phyloP scores from a whole-genome alignment of 1,140 invertebrate species.

The Drosophila rufa region DNA sequence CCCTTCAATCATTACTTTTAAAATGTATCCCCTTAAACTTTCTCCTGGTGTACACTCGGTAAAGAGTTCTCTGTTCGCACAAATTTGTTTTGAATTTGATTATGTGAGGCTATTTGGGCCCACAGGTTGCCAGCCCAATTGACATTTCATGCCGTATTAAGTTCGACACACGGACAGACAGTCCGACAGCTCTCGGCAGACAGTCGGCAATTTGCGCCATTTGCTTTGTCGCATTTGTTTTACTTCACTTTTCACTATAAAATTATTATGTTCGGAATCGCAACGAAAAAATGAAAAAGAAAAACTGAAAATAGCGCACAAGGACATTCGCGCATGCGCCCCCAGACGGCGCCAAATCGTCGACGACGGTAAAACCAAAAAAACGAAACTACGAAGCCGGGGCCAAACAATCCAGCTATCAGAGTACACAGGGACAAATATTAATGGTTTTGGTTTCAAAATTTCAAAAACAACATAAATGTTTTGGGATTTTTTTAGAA shows the following conservation, averaged over 20 bases:
- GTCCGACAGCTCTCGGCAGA: slow-evolving; percentile 42
- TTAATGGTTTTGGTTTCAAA: background rate
- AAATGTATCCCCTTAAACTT: background rate
- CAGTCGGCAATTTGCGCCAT: slow-evolving; percentile 72
- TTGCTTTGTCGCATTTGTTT: slow-evolving; percentile 59
- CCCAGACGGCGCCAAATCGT: slow-evolving; percentile 74
- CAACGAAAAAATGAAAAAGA: background rate
- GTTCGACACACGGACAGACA: slow-evolving; percentile 46
- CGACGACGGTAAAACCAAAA: slow-evolving; percentile 50
- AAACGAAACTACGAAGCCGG: slow-evolving; percentile 22
- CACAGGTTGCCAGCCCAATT: slow-evolving; percentile 74
- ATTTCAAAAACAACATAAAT: background rate
- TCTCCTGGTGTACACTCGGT: background rate
- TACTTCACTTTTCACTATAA: slow-evolving; percentile 64
- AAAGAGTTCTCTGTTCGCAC: slow-evolving; percentile 54
- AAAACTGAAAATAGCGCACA: slow-evolving; percentile 77
- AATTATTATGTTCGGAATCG: slow-evolving; percentile 74
- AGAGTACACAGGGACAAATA: slow-evolving; percentile 8
- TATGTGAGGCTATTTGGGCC: slow-evolving; percentile 60
- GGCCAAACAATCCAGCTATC: slow-evolving; percentile 21
- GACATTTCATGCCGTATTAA: slow-evolving; percentile 81
- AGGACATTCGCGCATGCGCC: slow-evolving; percentile 80
- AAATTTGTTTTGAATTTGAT: slow-evolving; percentile 83
- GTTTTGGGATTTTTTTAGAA: background rate
- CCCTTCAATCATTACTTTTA: too few relatives aligned